phyloP scores from a whole-genome alignment of 2,888 invertebrate genomes.

The Hybos culiciformis region DNA sequence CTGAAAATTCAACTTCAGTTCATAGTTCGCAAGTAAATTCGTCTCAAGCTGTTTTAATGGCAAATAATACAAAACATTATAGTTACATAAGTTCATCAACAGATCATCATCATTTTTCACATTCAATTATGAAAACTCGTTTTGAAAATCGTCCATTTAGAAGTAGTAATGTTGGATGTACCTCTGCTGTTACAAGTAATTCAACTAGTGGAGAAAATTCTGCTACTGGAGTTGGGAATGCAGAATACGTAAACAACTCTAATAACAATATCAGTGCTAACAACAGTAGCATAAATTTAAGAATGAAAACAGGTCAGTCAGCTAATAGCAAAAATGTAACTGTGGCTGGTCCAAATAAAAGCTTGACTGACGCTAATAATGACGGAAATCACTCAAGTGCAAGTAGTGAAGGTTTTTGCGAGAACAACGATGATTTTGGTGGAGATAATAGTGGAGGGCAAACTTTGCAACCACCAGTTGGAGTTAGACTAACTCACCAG shows the following conservation, averaged over 20 bases:
- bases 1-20: slow-evolving; percentile 33
- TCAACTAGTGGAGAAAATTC: slow-evolving; percentile 21
- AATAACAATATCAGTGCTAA: slow-evolving; percentile 11
- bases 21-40: slow-evolving; percentile 44
- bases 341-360: slow-evolving; percentile 33
- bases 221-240: slow-evolving; percentile 7
- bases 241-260: slow-evolving; percentile 7
- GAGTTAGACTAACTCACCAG: too few relatives aligned
- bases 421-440: slow-evolving; percentile 76
- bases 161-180: slow-evolving; percentile 26
- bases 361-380: slow-evolving; percentile 26
- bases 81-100: slow-evolving; percentile 39
- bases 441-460: slow-evolving; percentile 44
- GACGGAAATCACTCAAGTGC: slow-evolving; percentile 85
- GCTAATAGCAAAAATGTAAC: slow-evolving; percentile 21
- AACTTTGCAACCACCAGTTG: slow-evolving; percentile 17
- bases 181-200: slow-evolving; percentile 25
- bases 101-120: slow-evolving; percentile 37
- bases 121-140: slow-evolving; percentile 25
- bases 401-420: slow-evolving; percentile 93
- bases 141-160: slow-evolving; percentile 33
- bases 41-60: slow-evolving; percentile 62
- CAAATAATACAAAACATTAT: slow-evolving; percentile 55
- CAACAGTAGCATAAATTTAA: slow-evolving; percentile 11
- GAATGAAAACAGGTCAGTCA: neutral